Evolutionary conservation across 2,797 vertebrate genomes (phyloP).

Genomic region (Chanos chanos): DNA sequence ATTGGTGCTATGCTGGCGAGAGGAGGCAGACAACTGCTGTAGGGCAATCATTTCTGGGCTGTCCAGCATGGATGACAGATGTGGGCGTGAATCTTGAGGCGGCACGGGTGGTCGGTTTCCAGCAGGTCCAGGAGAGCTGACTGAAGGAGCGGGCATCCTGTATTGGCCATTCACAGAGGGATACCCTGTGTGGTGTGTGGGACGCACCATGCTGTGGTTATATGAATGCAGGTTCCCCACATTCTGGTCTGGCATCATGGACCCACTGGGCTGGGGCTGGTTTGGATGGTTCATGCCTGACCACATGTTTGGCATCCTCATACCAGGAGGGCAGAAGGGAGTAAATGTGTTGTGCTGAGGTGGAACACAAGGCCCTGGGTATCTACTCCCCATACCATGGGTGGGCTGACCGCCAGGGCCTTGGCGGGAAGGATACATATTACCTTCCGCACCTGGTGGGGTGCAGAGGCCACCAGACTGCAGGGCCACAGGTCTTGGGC

Average conservation of each 20-base stretch:
- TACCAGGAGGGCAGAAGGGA: slow-evolving; percentile 56
- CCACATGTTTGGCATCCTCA: slow-evolving; percentile 62
- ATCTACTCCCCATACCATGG: slow-evolving; percentile 60
- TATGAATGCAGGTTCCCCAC: slow-evolving; percentile 65
- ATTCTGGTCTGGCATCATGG: slow-evolving; percentile 68
- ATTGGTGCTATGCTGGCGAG: slow-evolving; percentile 67
- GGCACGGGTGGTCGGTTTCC: slow-evolving; percentile 61
- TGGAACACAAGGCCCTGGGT: slow-evolving; percentile 58
- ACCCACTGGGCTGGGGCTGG: slow-evolving; percentile 62
- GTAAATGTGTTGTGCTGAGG: slow-evolving; percentile 61
- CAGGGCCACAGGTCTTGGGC: slow-evolving; percentile 74
- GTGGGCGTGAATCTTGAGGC: slow-evolving; percentile 71
- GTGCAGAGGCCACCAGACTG: slow-evolving; percentile 72
- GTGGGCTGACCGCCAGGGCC: slow-evolving; percentile 67
- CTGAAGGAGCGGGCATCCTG: slow-evolving; percentile 62
- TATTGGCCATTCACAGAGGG: slow-evolving; percentile 65
- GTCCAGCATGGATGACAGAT: slow-evolving; percentile 91
- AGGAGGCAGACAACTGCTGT: slow-evolving; percentile 92
- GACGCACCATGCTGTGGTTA: slow-evolving; percentile 72
- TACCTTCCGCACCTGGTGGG: slow-evolving; percentile 76
- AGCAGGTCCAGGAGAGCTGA: slow-evolving; percentile 51
- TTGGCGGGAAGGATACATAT: slow-evolving; percentile 74
- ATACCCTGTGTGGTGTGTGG: slow-evolving; percentile 66
- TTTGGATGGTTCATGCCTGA: slow-evolving; percentile 60
- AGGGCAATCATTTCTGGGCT: slow-evolving; percentile 98